phyloP scores from a whole-genome alignment of 2,113 vertebrate species.

The Anolis carolinensis region DNA sequence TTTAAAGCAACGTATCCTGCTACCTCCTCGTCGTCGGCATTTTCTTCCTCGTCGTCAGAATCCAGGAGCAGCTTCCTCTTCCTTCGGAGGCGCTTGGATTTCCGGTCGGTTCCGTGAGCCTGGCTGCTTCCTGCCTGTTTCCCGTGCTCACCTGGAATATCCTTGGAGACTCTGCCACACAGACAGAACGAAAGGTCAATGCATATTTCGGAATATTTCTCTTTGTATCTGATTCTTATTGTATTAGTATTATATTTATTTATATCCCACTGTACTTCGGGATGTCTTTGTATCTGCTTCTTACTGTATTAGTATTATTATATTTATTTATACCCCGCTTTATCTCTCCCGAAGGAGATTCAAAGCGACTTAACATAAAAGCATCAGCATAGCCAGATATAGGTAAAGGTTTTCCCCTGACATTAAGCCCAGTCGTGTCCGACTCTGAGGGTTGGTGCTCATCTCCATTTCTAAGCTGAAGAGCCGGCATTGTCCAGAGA shows the following conservation, averaged over 20 bases:
- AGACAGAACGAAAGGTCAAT: slow-evolving; percentile 45
- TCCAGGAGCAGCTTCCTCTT: slow-evolving; percentile 91
- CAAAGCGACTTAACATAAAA: no score
- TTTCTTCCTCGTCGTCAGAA: slow-evolving; percentile 89
- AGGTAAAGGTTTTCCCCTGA: no score
- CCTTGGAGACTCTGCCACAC: slow-evolving; percentile 62
- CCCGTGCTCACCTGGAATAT: slow-evolving; percentile 72
- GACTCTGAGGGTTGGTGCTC: no score
- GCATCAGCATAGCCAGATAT: no score
- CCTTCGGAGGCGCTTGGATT: slow-evolving; percentile 83
- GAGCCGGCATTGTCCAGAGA: no score
- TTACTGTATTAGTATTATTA: no score
- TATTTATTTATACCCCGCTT: no score
- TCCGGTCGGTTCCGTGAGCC: slow-evolving; percentile 76
- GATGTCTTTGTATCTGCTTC: no score
- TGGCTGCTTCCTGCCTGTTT: slow-evolving; percentile 61
- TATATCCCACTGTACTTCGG: no score
- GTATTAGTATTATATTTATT: not conserved
- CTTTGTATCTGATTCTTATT: not conserved
- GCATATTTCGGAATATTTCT: not conserved
- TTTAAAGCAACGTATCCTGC: slow-evolving; percentile 16
- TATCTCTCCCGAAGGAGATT: no score
- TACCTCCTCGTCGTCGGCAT: slow-evolving; percentile 85
- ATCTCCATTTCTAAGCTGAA: no score
- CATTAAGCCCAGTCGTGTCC: no score